Conservation (phyloP, 2,888 invertebrate species). For the Craniophora ligustri region DNA sequence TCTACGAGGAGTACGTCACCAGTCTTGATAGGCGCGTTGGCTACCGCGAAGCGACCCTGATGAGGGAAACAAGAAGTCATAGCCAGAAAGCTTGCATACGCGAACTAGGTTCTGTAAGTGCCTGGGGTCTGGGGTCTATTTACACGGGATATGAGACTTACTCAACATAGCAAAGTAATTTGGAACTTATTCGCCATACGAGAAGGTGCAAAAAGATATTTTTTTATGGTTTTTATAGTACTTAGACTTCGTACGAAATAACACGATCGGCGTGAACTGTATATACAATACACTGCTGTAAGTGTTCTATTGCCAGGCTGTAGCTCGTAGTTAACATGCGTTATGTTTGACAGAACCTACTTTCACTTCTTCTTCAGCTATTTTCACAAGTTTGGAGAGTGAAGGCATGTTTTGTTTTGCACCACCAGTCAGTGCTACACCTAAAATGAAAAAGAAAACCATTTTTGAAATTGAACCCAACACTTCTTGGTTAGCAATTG, state of each 20-base stretch:
- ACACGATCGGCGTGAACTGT: no score
- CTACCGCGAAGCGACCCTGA: conserved; percentile 92
- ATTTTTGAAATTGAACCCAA: no score
- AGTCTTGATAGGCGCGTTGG: conserved; percentile 89
- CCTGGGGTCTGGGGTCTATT: no score
- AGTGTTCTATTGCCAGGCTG: no score
- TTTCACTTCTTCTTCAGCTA: conserved; percentile 88
- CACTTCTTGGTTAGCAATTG: no score
- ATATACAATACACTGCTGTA: no score
- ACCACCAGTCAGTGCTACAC: conserved; percentile 80
- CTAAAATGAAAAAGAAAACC: conserved; percentile 53
- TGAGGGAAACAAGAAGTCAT: conserved; percentile 19
- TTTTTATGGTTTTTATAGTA: no score
- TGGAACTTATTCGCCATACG: no score
- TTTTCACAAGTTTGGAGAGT: conserved; percentile 89
- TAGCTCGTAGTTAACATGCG: no score
- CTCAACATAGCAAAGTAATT: no score
- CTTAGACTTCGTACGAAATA: no score
- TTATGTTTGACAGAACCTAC: conserved; percentile 52
- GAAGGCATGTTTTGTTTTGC: conserved; percentile 86
- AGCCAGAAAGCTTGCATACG: conserved; percentile 8
- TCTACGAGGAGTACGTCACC: conserved; percentile 93
- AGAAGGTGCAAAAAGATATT: no score
- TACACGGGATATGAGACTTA: background rate
- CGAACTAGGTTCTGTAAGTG: background rate